Evolutionary conservation across 2,113 vertebrate species (phyloP).

Genomic region (Siniperca knerii): DNA sequence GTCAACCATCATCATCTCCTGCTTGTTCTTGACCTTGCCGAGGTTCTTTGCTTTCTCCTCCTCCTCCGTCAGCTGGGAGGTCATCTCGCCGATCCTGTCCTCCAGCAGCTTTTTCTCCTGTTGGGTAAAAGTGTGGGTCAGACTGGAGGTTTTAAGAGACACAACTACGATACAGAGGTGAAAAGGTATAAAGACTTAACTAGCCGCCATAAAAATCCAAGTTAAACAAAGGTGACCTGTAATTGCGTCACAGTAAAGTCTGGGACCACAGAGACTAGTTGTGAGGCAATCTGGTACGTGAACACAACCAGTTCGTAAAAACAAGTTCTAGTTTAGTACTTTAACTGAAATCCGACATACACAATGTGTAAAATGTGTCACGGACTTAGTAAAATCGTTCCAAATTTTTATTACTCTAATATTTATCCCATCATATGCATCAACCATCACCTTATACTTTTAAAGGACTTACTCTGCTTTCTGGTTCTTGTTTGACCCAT

Average conservation of each 20-base stretch:
- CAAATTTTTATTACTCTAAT: too few relatives aligned
- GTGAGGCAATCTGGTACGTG: too few relatives aligned
- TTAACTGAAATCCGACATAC: not conserved
- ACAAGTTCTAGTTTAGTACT: not conserved
- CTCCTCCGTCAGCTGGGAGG: slow-evolving; percentile 94
- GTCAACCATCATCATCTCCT: slow-evolving; percentile 98
- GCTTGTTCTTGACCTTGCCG: slow-evolving; percentile 97
- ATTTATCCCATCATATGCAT: not conserved
- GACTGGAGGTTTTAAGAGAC: not conserved
- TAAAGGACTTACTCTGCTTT: not conserved
- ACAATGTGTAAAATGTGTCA: not conserved
- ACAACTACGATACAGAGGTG: not conserved
- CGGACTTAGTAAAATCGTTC: not conserved
- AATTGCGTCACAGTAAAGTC: too few relatives aligned
- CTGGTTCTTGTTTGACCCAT: not conserved
- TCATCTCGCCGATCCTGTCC: slow-evolving; percentile 93
- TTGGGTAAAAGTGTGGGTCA: not conserved
- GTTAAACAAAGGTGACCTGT: not conserved
- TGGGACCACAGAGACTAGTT: too few relatives aligned
- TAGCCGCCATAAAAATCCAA: not conserved
- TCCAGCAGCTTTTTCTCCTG: slow-evolving; percentile 98
- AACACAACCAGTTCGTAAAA: not conserved
- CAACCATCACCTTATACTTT: not conserved
- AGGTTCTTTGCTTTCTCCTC: slow-evolving; percentile 99
- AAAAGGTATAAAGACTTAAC: not conserved